phyloP scores from a whole-genome alignment of 2,797 vertebrate species.

The Balearica regulorum region DNA sequence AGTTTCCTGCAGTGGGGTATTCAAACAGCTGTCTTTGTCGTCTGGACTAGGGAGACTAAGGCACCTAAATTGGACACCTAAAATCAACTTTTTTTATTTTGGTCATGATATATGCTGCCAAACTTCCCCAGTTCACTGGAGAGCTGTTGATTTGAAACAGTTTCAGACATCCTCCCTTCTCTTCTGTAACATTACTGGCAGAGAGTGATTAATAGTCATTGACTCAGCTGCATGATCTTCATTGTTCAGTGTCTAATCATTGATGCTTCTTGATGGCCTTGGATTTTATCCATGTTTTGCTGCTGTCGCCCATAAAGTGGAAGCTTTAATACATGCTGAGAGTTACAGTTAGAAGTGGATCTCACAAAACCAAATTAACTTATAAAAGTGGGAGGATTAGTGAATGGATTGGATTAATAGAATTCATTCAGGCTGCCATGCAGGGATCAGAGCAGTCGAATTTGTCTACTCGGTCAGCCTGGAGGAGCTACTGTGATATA shows the following conservation, averaged over 20 bases:
- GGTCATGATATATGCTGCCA: not conserved
- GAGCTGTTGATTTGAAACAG: not conserved
- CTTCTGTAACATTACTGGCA: not conserved
- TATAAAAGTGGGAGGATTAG: slow-evolving; percentile 4
- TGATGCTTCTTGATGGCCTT: slow-evolving; percentile 1
- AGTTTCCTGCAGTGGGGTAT: not conserved
- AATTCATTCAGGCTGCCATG: not conserved
- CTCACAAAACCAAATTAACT: not conserved
- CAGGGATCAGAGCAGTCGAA: not conserved
- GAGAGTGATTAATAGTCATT: not conserved
- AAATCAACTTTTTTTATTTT: not conserved
- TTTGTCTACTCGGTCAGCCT: not conserved
- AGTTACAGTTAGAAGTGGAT: not conserved
- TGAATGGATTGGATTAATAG: not conserved
- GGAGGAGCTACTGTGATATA: not conserved
- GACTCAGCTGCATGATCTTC: not conserved
- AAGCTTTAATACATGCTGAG: not conserved
- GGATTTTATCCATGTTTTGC: not conserved
- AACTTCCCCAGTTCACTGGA: not conserved
- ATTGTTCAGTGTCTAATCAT: not conserved
- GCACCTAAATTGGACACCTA: not conserved
- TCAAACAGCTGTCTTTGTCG: not conserved
- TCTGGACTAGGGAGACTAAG: not conserved
- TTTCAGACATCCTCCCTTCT: not conserved
- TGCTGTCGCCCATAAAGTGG: not conserved